Evolutionary conservation across 2,113 vertebrate species (phyloP).

Genomic region (Gambusia affinis): DNA sequence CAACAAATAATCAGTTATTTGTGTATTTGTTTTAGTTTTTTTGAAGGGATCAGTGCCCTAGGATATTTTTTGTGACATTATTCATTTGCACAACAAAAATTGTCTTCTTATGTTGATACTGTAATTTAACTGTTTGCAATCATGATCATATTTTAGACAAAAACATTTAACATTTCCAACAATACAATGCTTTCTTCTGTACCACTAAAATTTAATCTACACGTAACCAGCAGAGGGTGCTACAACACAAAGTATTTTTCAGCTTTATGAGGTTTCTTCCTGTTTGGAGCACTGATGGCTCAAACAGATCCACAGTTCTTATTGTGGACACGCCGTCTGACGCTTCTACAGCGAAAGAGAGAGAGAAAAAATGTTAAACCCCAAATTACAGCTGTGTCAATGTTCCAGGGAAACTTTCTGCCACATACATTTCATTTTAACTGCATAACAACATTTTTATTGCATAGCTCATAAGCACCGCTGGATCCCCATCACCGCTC

Average conservation of each 20-base stretch:
- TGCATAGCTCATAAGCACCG: slow-evolving; percentile 20
- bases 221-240: slow-evolving; percentile 50
- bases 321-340: slow-evolving; percentile 8
- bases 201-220: not conserved
- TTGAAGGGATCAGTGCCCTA: not conserved
- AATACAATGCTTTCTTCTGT: not conserved
- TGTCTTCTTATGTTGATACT: not conserved
- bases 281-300: slow-evolving; percentile 21
- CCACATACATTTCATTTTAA: slow-evolving; percentile 30
- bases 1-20: not conserved
- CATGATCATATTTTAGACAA: not conserved
- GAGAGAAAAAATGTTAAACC: slow-evolving; percentile 7
- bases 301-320: slow-evolving; percentile 8
- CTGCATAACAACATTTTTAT: slow-evolving; percentile 23
- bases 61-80: not conserved
- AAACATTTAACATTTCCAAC: not conserved
- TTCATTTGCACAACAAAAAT: not conserved
- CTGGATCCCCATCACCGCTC: not conserved
- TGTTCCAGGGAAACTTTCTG: slow-evolving; percentile 42
- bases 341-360: not conserved
- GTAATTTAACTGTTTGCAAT: not conserved
- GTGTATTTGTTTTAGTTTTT: not conserved
- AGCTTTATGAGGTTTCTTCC: accelerated
- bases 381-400: slow-evolving; percentile 14
- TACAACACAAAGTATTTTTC: slow-evolving; percentile 16